Conservation (phyloP, 2,797 vertebrate species). For the Nyctalus aviator region DNA sequence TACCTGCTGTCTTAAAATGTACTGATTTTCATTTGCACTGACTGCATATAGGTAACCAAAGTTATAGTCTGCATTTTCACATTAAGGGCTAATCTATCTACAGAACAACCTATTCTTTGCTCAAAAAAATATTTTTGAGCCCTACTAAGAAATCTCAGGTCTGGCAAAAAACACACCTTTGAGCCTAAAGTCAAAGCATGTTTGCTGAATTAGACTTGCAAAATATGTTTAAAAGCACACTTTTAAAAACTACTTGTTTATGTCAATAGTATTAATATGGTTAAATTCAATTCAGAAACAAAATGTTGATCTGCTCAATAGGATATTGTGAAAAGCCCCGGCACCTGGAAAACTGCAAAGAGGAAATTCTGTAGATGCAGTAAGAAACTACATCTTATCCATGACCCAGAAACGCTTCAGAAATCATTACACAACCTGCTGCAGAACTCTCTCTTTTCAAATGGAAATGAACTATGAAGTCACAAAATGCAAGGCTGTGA, state of each 20-base stretch:
- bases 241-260: conserved; percentile 47
- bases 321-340: background rate
- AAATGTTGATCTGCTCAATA: conserved; percentile 61
- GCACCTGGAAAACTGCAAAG: conserved; percentile 72
- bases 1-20: conserved; percentile 43
- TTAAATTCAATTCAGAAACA: conserved; percentile 69
- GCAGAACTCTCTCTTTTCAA: conserved; percentile 63
- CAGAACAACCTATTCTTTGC: conserved; percentile 55
- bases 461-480: conserved; percentile 70
- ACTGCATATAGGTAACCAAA: conserved; percentile 59
- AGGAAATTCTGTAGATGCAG: conserved; percentile 64
- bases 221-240: conserved; percentile 32
- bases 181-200: conserved; percentile 28
- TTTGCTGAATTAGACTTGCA: conserved; percentile 47
- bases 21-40: conserved; percentile 37
- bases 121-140: conserved; percentile 48
- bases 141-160: conserved; percentile 55
- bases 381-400: conserved; percentile 66
- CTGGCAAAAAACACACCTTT: conserved; percentile 8
- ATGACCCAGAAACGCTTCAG: conserved; percentile 72
- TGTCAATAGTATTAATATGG: conserved; percentile 25
- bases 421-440: conserved; percentile 72
- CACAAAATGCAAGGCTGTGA: conserved; percentile 49
- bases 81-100: conserved; percentile 53
- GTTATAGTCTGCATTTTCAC: background rate